Conservation (phyloP, 2,888 invertebrate species). For the Diploptera punctata region DNA sequence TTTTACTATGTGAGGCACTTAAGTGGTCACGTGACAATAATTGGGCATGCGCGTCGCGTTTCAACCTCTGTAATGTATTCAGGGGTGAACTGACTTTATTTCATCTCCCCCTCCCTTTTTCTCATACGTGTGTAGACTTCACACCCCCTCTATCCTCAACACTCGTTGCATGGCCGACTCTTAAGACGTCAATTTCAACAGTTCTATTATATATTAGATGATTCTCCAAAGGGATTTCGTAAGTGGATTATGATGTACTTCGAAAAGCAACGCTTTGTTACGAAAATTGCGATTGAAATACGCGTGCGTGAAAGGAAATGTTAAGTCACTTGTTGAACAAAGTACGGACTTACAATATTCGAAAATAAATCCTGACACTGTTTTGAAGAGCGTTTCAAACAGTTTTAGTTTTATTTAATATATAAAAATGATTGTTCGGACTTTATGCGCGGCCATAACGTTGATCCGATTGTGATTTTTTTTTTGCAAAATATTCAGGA, state of each 20-base stretch:
- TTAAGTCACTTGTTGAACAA: not conserved
- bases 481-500: no score
- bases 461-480: no score
- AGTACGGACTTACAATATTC: no score
- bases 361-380: no score
- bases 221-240: conserved; percentile 33
- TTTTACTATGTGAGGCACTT: conserved; percentile 24
- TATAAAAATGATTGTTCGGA: no score
- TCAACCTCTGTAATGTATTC: conserved; percentile 22
- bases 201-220: conserved; percentile 29
- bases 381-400: no score
- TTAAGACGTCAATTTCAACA: conserved; percentile 22
- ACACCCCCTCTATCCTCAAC: not conserved
- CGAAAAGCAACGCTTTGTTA: conserved; percentile 24
- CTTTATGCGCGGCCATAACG: no score
- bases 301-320: conserved; percentile 1
- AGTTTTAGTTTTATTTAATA: no score
- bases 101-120: not conserved
- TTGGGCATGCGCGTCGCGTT: conserved; percentile 19
- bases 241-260: conserved; percentile 40
- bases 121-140: conserved; percentile 14
- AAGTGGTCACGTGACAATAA: conserved; percentile 28
- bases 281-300: not conserved
- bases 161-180: not conserved
- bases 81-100: conserved; percentile 13